Evolutionary conservation across 2,888 invertebrate genomes (phyloP), one percentile per base, ranked within the genome.

Genomic region (Polylopha cassiicola): DNA sequence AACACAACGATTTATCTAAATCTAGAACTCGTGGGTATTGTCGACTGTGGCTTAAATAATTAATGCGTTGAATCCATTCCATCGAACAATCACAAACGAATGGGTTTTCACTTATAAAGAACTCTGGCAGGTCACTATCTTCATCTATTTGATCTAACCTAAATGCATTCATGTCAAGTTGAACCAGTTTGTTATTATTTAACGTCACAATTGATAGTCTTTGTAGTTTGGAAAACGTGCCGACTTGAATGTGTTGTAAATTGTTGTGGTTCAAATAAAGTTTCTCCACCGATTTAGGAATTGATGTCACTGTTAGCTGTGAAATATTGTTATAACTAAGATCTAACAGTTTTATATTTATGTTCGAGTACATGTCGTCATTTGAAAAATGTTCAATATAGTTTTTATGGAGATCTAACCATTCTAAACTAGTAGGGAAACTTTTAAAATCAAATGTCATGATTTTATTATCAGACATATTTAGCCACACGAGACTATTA

Each of bases 1-100:
- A 89, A 79, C 95, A 95, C 58, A 88, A 88, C 44, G 94, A 90
- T 56, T 90, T 88, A 68, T 92, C 92, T 67, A 94, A 87, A 84
- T 95, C 95, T 74, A 92, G 87, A 55, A 95, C 90, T 59, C 91
- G 89, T 24, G 94, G 93, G 78, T 93, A 91, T 71, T 92, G 92
- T 53, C 92, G 86, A 57, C 88, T 87, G 59, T 90, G 89, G 54
- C 93, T 93, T 66, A 92, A 85, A 77, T 91, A 91, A 86, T 93
- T 92, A 72, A 93, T 90, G 61, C 92, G 87, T 57, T 92, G 89
- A 67, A 94, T 79, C 94, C 95, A 95, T 78, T 94, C 94, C 92
- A 94, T 92, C 59, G 90, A 90, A 80, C 95, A 95, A 76, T 94
- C 92, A 79, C 95, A 95, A 62, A 91, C 88, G 72, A 94, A 91